These are phyloP conservation scores for Aleiodes testaceus DNA, from an alignment of 2,888 invertebrate species.

Conservation along the genomic window DNA sequence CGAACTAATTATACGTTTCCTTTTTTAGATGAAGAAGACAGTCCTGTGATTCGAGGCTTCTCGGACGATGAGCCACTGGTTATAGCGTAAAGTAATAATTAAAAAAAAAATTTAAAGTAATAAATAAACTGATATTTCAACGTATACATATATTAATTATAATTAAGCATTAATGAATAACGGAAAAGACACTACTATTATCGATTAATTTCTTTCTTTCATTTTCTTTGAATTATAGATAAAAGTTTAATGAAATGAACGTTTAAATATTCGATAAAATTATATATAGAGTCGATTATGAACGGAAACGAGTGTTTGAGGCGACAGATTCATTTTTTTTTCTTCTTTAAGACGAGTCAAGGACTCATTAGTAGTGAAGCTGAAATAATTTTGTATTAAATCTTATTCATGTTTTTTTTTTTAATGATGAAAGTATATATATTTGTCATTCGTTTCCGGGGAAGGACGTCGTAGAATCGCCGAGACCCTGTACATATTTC, in stretches of 20 bases:
- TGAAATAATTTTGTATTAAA: slow-evolving; percentile 9
- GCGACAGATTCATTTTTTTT: slow-evolving; percentile 12
- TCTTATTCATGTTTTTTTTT: not conserved
- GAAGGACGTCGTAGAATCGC: slow-evolving; percentile 7
- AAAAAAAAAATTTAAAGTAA: slow-evolving; percentile 36
- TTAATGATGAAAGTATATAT: not conserved
- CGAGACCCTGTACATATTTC: slow-evolving; percentile 20
- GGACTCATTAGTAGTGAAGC: not conserved
- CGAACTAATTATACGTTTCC: slow-evolving; percentile 28
- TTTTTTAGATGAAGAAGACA: slow-evolving; percentile 85
- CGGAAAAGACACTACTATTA: slow-evolving; percentile 62
- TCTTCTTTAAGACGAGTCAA: not conserved
- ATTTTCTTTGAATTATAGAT: slow-evolving; percentile 53
- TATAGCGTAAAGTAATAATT: slow-evolving; percentile 79
- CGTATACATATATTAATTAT: slow-evolving; percentile 41
- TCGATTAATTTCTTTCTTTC: slow-evolving; percentile 55
- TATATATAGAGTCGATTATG: too few relatives aligned
- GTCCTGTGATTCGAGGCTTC: slow-evolving; percentile 92
- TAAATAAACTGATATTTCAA: slow-evolving; percentile 41
- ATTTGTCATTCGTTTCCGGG: slow-evolving; percentile 10
- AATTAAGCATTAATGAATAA: slow-evolving; percentile 45
- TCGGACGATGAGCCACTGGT: slow-evolving; percentile 96
- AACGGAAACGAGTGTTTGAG: not conserved
- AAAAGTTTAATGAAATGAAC: slow-evolving; percentile 54
- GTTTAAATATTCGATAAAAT: slow-evolving; percentile 27